Evolutionary conservation across 2,113 vertebrate genomes (phyloP).

Genomic region (Rhabdornis inornatus): DNA sequence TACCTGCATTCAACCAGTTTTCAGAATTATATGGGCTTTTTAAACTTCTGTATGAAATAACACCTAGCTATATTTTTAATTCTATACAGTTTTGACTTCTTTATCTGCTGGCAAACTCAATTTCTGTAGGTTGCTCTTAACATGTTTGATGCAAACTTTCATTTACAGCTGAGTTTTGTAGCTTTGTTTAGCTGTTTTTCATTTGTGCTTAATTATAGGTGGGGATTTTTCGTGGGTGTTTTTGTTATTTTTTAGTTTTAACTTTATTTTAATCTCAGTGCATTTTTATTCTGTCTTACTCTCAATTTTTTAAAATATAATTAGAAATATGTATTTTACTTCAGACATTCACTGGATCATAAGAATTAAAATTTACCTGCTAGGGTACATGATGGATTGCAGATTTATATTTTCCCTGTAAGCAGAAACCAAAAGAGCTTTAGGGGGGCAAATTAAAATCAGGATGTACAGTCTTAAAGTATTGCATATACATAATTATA

Average conservation of each 20-base stretch:
- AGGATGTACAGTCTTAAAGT: not conserved
- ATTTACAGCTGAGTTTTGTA: not conserved
- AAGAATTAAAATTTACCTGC: not conserved
- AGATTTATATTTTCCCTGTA: not conserved
- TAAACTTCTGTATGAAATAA: not conserved
- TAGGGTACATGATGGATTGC: not conserved
- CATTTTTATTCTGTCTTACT: not conserved
- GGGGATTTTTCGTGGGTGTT: rapidly evolving
- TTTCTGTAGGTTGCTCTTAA: not conserved
- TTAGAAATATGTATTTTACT: not conserved
- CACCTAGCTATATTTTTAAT: not conserved
- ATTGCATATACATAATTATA: not conserved
- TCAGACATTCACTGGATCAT: not conserved
- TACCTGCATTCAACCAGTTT: not conserved
- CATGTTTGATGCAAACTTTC: not conserved
- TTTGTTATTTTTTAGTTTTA: not conserved
- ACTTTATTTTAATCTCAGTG: not conserved
- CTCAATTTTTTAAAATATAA: not conserved
- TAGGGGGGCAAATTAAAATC: not conserved
- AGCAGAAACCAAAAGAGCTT: not conserved
- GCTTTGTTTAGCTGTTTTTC: not conserved
- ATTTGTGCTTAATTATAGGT: not conserved
- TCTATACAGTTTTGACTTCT: not conserved
- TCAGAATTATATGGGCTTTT: not conserved
- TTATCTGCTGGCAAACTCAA: not conserved